These are phyloP conservation scores for Scolopax bukidnonensis DNA, from an alignment of 2,797 vertebrate genomes.

Conservation along the genomic window DNA sequence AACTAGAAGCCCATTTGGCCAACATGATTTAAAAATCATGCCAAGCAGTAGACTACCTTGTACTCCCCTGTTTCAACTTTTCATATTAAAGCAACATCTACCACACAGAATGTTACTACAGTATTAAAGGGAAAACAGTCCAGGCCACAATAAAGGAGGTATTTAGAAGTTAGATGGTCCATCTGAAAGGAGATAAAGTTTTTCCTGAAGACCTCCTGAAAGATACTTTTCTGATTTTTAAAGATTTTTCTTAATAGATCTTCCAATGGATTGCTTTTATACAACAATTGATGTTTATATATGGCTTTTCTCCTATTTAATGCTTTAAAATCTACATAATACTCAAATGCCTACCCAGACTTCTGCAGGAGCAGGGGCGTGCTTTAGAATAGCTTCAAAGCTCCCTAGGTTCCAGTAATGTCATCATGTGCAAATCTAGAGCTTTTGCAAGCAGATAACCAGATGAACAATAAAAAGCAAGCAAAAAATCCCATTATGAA, in stretches of 20 bases:
- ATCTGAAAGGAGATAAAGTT: background rate
- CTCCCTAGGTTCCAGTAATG: constrained; percentile 35
- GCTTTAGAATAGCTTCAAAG: background rate
- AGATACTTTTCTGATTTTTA: background rate
- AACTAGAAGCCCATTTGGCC: background rate
- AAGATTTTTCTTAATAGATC: background rate
- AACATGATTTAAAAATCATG: background rate
- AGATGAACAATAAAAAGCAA: constrained; percentile 16
- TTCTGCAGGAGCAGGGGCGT: background rate
- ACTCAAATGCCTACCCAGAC: background rate
- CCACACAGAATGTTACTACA: background rate
- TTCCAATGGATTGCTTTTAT: background rate
- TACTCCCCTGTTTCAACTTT: background rate
- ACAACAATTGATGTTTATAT: background rate
- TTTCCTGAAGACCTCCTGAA: background rate
- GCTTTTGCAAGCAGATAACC: constrained; percentile 3
- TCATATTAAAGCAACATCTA: background rate
- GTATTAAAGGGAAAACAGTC: background rate
- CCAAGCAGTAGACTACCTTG: background rate
- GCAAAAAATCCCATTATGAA: constrained; percentile 43
- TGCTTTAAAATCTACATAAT: background rate
- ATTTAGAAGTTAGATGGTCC: background rate
- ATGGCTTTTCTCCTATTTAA: background rate
- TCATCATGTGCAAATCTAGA: constrained; percentile 14
- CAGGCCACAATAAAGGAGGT: background rate